Conservation (phyloP, 1,140 invertebrate genomes). For the Papilio dardanus region DNA sequence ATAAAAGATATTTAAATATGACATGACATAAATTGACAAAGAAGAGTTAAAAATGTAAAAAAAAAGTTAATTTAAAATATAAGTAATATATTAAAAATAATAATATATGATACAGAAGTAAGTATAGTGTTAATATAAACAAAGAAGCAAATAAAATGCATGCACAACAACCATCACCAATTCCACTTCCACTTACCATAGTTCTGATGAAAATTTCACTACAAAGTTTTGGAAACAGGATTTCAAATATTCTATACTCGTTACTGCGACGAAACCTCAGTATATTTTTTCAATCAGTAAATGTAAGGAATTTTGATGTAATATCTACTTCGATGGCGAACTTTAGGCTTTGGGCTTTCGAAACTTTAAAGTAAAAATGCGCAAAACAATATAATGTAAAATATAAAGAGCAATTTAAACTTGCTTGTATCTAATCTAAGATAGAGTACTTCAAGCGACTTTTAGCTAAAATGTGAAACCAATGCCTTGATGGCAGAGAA, state of each 20-base stretch:
- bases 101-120: neutral
- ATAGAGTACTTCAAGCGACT: neutral
- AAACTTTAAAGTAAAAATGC: too few relatives aligned
- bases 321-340: too few relatives aligned
- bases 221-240: neutral
- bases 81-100: neutral
- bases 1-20: neutral
- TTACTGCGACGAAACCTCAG: neutral
- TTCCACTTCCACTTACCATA: neutral
- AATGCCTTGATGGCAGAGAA: too few relatives aligned
- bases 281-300: too few relatives aligned
- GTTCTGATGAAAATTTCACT: neutral
- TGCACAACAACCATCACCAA: neutral
- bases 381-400: neutral
- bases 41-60: neutral
- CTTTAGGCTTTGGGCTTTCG: too few relatives aligned
- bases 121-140: conserved; percentile 7
- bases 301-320: too few relatives aligned
- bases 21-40: neutral
- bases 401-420: too few relatives aligned
- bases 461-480: too few relatives aligned
- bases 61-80: neutral
- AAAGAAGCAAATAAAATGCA: neutral
- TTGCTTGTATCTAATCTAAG: too few relatives aligned
- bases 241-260: neutral